These are phyloP conservation scores for Condylostylus longicornis DNA, from an alignment of 1,140 invertebrate genomes.

Conservation along the genomic window DNA sequence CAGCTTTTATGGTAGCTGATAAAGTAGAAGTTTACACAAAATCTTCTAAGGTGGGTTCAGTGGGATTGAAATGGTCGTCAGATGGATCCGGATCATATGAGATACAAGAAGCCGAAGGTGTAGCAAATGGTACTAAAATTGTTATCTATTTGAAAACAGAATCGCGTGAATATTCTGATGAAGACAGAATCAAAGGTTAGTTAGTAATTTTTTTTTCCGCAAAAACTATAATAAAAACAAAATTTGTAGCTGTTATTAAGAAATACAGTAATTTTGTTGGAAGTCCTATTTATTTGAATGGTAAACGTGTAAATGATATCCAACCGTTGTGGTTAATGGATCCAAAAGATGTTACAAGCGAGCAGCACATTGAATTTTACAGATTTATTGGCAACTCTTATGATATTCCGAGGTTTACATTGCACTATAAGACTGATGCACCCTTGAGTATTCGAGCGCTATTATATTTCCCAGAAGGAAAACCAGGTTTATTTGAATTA, in stretches of 20 bases:
- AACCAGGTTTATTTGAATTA: constrained; percentile 79
- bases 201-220: not conserved
- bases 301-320: constrained; percentile 67
- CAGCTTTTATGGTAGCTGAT: constrained; percentile 91
- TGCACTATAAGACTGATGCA: constrained; percentile 80
- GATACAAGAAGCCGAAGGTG: constrained; percentile 67
- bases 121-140: constrained; percentile 84
- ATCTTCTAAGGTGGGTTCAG: constrained; percentile 42
- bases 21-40: constrained; percentile 83
- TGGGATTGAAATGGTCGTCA: constrained; percentile 71
- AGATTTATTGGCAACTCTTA: constrained; percentile 71
- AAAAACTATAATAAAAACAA: not conserved
- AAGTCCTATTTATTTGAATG: constrained; percentile 82
- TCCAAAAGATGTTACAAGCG: constrained; percentile 66
- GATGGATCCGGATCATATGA: constrained; percentile 86
- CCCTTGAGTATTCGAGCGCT: constrained; percentile 82
- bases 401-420: constrained; percentile 66
- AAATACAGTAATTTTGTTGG: constrained; percentile 97
- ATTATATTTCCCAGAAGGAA: constrained; percentile 85
- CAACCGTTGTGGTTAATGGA: constrained; percentile 90
- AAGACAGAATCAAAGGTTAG: constrained; percentile 60
- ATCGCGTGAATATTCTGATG: constrained; percentile 75
- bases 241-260: constrained; percentile 61
- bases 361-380: constrained; percentile 86
- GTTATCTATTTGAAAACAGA: constrained; percentile 78